These are phyloP conservation scores for Seira ritae DNA, from an alignment of 2,888 invertebrate genomes.

Conservation along the genomic window DNA sequence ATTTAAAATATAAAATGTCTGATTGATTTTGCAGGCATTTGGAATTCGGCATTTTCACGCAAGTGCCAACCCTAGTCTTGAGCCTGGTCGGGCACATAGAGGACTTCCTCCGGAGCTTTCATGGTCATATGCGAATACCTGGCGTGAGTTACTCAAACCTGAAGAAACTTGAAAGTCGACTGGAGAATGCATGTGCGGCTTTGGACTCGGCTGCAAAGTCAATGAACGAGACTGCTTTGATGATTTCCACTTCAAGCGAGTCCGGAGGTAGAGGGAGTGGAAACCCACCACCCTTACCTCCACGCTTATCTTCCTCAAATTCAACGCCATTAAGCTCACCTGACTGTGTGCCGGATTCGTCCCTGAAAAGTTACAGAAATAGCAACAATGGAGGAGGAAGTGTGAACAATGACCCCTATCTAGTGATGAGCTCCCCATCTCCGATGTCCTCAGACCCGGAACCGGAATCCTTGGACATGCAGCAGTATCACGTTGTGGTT, in stretches of 20 bases:
- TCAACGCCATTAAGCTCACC: constrained; percentile 12
- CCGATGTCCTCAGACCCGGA: neutral
- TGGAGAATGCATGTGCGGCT: constrained; percentile 66
- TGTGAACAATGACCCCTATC: neutral
- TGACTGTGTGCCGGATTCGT: neutral
- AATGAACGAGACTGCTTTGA: constrained; percentile 31
- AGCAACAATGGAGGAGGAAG: neutral
- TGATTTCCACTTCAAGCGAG: constrained; percentile 5
- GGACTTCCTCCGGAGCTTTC: constrained; percentile 79
- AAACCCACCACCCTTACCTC: neutral
- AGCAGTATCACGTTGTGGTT: constrained; percentile 50
- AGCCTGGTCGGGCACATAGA: constrained; percentile 79
- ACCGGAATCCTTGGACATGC: constrained; percentile 29
- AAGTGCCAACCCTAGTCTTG: constrained; percentile 78
- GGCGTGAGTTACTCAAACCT: constrained; percentile 18
- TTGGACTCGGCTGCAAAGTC: constrained; percentile 63
- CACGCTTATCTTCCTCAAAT: constrained; percentile 16
- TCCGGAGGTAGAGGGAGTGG: neutral
- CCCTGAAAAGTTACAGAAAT: neutral
- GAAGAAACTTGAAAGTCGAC: constrained; percentile 65
- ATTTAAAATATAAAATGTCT: too few relatives aligned
- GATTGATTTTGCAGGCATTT: too few relatives aligned
- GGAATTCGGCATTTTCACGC: constrained; percentile 75
- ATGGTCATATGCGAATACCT: constrained; percentile 65
- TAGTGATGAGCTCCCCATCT: neutral